A percentile compares a stretch with the other conserved stretches of the same genome.
These are phyloP conservation scores for Casuarius casuarius DNA, from an alignment of 2,113 vertebrate species.

Conservation along the genomic window DNA sequence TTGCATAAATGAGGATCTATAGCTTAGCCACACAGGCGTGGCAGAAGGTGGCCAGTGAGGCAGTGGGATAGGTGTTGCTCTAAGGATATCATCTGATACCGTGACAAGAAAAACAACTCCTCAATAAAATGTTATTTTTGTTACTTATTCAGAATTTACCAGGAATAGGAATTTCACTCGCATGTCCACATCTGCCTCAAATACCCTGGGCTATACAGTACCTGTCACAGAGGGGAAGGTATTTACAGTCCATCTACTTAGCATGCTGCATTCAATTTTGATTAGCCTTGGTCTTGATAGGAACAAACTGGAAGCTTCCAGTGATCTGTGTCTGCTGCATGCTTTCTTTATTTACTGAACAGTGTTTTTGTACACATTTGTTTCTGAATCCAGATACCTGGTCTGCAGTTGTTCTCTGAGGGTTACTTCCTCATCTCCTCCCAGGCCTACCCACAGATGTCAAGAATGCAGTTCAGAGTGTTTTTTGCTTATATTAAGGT, in stretches of 20 bases:
- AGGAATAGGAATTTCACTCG: neutral
- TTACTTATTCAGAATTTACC: neutral
- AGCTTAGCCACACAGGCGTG: neutral
- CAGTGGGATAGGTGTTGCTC: neutral
- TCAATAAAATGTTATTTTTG: neutral
- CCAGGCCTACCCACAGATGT: neutral
- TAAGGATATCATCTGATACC: neutral
- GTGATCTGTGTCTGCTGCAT: neutral
- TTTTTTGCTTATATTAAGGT: neutral
- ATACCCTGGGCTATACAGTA: neutral
- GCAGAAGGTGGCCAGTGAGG: neutral
- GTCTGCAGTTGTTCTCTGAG: neutral
- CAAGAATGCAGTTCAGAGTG: neutral
- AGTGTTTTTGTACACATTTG: neutral
- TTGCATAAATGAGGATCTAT: neutral
- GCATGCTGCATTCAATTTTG: neutral
- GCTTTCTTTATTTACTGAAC: neutral
- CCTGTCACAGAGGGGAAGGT: neutral
- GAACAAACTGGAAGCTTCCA: neutral
- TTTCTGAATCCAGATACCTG: neutral
- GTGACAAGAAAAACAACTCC: neutral
- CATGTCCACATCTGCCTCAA: neutral
- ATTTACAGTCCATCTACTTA: neutral
- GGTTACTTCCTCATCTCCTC: neutral
- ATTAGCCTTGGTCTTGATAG: neutral